Percentiles rank a stretch among this genome's conserved stretches.
Conservation (phyloP, 1,140 invertebrate genomes). For the Sarcophaga bullata region DNA sequence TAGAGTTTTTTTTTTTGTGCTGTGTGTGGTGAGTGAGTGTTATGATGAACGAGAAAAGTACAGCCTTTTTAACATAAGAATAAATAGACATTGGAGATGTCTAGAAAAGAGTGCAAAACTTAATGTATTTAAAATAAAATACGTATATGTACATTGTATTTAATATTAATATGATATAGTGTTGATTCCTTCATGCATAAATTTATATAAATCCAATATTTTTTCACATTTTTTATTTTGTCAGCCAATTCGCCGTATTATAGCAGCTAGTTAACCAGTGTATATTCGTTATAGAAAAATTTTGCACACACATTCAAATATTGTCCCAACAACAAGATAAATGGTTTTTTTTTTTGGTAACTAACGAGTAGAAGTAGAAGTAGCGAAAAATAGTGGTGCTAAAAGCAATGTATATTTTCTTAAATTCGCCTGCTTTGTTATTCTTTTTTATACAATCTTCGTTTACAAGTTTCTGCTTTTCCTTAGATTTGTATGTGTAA, state of each 20-base stretch:
- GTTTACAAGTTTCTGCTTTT: not conserved
- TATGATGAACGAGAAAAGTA: slow-evolving; percentile 16
- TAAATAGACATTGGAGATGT: not conserved
- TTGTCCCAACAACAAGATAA: not conserved
- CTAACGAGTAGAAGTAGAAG: slow-evolving; percentile 24
- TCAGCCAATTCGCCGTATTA: slow-evolving; percentile 30
- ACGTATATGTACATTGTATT: not conserved
- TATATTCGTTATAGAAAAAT: slow-evolving; percentile 24
- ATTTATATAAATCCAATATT: slow-evolving; percentile 20
- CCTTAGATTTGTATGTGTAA: not conserved
- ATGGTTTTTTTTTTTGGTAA: not conserved
- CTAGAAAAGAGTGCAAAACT: too few relatives aligned
- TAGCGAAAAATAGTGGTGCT: not conserved
- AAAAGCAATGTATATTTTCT: not conserved
- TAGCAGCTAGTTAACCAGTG: not conserved
- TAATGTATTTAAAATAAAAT: not conserved
- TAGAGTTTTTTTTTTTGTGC: too few relatives aligned
- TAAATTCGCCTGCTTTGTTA: slow-evolving; percentile 21
- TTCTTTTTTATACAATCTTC: slow-evolving; percentile 25
- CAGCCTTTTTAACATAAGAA: not conserved
- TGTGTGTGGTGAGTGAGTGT: slow-evolving; percentile 5
- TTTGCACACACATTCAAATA: slow-evolving; percentile 24
- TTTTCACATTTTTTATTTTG: slow-evolving; percentile 32
- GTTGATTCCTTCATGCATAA: slow-evolving; percentile 5
- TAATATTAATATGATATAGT: slow-evolving; percentile 2